phyloP scores from a whole-genome alignment of 2,797 vertebrate genomes.

The Tolypeutes matacus region DNA sequence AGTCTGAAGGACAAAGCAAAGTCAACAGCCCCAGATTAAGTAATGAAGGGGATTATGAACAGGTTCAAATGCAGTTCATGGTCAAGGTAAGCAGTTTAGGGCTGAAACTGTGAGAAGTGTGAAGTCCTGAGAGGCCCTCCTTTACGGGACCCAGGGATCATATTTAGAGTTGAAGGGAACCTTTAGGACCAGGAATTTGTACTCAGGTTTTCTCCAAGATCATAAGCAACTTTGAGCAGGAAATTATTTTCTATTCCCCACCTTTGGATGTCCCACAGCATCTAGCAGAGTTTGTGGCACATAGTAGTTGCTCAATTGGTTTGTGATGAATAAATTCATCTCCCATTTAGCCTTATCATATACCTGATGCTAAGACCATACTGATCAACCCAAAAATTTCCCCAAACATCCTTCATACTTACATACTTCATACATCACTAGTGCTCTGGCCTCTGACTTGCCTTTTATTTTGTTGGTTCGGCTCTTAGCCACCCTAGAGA shows the following conservation, averaged over 20 bases:
- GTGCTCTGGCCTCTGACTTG: not conserved
- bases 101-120: no score
- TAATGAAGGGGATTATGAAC: fast-evolving
- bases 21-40: not conserved
- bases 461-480: no score
- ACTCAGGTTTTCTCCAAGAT: not conserved
- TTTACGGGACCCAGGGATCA: not conserved
- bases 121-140: not conserved
- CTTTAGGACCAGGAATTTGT: not conserved
- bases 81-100: not conserved
- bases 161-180: not conserved
- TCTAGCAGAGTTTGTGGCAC: not conserved
- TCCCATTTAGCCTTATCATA: not conserved
- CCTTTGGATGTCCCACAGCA: not conserved
- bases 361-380: not conserved
- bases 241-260: not conserved
- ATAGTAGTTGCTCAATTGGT: not conserved
- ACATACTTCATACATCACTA: not conserved
- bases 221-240: not conserved
- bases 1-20: not conserved
- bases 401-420: not conserved
- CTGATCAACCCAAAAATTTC: not conserved
- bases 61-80: not conserved
- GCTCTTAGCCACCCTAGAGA: not conserved
- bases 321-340: not conserved